phyloP scores from a whole-genome alignment of 2,888 invertebrate species.

The Cheilosia scutellata region DNA sequence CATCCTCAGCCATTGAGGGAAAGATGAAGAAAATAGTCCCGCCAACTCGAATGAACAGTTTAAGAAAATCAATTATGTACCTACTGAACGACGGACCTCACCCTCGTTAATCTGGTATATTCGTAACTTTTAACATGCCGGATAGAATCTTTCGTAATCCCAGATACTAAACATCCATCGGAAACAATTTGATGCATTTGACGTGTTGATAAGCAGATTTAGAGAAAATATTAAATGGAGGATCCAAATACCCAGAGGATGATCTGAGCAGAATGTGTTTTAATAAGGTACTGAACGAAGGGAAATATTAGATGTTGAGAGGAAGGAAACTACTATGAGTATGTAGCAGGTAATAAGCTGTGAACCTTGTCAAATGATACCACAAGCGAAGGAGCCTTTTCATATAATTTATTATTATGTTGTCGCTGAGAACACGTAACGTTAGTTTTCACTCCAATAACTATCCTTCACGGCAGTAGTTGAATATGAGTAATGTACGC shows the following conservation, averaged over 20 bases:
- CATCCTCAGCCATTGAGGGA: no score
- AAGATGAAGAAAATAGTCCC: no score
- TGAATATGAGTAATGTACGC: conserved; percentile 11
- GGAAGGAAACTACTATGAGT: not conserved
- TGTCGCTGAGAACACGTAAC: not conserved
- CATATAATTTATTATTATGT: conserved; percentile 4
- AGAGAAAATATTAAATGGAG: not conserved
- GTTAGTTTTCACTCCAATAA: not conserved
- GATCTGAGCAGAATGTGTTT: not conserved
- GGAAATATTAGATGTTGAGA: not conserved
- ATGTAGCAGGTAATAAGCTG: conserved; percentile 5
- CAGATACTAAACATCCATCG: not conserved
- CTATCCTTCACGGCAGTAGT: not conserved
- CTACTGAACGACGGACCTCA: not conserved
- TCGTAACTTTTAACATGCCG: not conserved
- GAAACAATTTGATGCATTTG: conserved; percentile 12
- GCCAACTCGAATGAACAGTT: not conserved
- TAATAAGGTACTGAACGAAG: not conserved
- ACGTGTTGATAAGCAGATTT: not conserved
- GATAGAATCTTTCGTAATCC: conserved; percentile 10
- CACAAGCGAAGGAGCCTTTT: not conserved
- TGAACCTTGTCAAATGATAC: not conserved
- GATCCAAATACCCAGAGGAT: not conserved
- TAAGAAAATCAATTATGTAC: conserved; percentile 39
- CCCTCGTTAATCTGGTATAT: not conserved